These are phyloP conservation scores for Drosophila auraria DNA, from an alignment of 1,140 invertebrate genomes.

Conservation along the genomic window DNA sequence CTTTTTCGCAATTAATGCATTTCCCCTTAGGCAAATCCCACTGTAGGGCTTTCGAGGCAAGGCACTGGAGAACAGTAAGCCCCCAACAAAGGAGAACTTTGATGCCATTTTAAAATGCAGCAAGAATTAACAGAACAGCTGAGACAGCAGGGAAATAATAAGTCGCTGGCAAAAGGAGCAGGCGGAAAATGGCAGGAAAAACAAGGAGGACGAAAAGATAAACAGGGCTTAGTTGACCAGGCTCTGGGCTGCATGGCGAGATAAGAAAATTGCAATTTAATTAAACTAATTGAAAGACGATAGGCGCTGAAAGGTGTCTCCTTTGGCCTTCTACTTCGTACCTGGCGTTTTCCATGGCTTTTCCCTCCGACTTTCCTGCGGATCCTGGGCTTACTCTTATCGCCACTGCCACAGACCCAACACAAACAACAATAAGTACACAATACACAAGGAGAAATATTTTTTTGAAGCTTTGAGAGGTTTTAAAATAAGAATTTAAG, in stretches of 20 bases:
- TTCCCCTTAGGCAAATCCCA: neutral
- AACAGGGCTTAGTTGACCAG: constrained; percentile 58
- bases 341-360: constrained; percentile 13
- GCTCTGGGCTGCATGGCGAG: constrained; percentile 38
- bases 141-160: constrained; percentile 23
- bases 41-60: neutral
- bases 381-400: constrained; percentile 66
- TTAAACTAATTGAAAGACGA: constrained; percentile 82
- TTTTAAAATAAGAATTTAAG: no score
- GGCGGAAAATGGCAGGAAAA: neutral
- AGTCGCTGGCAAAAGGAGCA: neutral
- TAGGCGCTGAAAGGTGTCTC: constrained; percentile 54
- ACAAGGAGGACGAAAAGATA: constrained; percentile 38
- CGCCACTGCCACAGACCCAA: constrained; percentile 51
- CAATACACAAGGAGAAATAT: neutral
- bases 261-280: constrained; percentile 72
- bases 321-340: constrained; percentile 14
- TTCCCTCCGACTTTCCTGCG: neutral
- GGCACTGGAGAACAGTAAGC: neutral
- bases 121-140: constrained; percentile 24
- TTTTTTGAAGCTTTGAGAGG: no score
- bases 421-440: constrained; percentile 29
- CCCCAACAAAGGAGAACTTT: constrained; percentile 22
- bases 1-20: neutral
- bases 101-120: constrained; percentile 38